Conservation (phyloP, 2,888 invertebrate species). For the Incurvaria masculella region DNA sequence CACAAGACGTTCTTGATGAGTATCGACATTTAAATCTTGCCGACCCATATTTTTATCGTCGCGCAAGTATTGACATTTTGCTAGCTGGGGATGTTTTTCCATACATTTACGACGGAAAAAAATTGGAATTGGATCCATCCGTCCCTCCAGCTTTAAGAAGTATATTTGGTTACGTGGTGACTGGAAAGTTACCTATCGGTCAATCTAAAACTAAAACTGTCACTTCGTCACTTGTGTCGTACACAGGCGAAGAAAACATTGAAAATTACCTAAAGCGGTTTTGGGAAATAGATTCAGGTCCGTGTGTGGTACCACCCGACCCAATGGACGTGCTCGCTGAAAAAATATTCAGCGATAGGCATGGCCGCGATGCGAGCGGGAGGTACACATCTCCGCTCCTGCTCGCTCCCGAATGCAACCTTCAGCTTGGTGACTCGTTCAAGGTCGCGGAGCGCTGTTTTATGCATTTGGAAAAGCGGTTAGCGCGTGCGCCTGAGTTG, state of each 20-base stretch:
- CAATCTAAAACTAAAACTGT: neutral
- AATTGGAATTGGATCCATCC: neutral
- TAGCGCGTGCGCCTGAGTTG: neutral
- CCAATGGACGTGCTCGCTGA: neutral
- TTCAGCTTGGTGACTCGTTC: neutral
- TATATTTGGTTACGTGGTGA: neutral
- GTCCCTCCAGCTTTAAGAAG: neutral
- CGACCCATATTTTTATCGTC: neutral
- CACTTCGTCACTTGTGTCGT: neutral
- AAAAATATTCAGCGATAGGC: neutral
- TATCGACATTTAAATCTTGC: neutral
- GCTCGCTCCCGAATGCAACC: neutral
- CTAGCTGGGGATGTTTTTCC: neutral
- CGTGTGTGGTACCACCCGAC: neutral
- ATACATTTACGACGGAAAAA: slow-evolving; percentile 6
- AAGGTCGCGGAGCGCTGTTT: neutral
- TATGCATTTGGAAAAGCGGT: neutral
- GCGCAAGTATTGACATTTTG: neutral
- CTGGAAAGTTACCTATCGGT: neutral
- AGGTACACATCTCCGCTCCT: neutral
- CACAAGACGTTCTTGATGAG: neutral
- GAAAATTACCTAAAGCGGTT: neutral
- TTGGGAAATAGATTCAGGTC: neutral
- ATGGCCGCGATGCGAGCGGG: neutral
- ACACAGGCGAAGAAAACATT: neutral